phyloP scores from a whole-genome alignment of 2,888 invertebrate genomes.

The Drosophila lacicola region DNA sequence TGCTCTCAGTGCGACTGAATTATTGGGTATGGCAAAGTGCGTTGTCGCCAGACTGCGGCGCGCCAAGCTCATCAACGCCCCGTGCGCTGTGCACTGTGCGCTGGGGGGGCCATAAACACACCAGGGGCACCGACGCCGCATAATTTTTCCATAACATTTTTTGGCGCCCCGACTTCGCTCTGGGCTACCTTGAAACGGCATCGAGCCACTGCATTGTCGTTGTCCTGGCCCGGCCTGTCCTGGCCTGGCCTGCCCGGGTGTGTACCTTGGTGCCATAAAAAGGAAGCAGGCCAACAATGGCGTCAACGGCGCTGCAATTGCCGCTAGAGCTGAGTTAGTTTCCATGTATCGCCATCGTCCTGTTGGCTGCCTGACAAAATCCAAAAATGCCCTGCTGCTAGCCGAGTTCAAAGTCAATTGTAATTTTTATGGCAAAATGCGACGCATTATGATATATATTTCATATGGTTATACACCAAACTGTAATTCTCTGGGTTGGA shows the following conservation, averaged over 20 bases:
- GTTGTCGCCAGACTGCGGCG: constrained; percentile 68
- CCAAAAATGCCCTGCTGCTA: constrained; percentile 66
- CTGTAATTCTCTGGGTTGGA: neutral
- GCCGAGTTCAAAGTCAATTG: constrained; percentile 77
- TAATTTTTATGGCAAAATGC: constrained; percentile 76
- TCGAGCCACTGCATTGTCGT: constrained; percentile 57
- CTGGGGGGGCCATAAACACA: constrained; percentile 74
- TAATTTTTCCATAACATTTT: constrained; percentile 77
- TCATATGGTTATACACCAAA: constrained; percentile 25
- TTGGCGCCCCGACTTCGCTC: constrained; percentile 45
- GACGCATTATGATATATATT: constrained; percentile 66
- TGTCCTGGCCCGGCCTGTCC: constrained; percentile 35
- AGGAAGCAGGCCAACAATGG: constrained; percentile 67
- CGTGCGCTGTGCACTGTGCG: constrained; percentile 49
- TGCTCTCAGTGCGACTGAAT: constrained; percentile 40
- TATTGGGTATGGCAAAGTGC: constrained; percentile 59
- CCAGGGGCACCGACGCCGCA: constrained; percentile 74
- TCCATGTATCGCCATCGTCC: constrained; percentile 67
- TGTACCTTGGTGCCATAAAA: constrained; percentile 79
- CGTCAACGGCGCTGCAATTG: constrained; percentile 40
- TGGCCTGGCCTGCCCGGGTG: constrained; percentile 24
- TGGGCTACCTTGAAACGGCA: constrained; percentile 52
- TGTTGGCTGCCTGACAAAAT: constrained; percentile 72
- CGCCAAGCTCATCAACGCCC: constrained; percentile 62
- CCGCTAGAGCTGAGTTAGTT: constrained; percentile 61